A percentile compares a stretch with the other conserved stretches of the same genome.
phyloP scores from a whole-genome alignment of 2,797 vertebrate genomes.

The Poecilia gillii region DNA sequence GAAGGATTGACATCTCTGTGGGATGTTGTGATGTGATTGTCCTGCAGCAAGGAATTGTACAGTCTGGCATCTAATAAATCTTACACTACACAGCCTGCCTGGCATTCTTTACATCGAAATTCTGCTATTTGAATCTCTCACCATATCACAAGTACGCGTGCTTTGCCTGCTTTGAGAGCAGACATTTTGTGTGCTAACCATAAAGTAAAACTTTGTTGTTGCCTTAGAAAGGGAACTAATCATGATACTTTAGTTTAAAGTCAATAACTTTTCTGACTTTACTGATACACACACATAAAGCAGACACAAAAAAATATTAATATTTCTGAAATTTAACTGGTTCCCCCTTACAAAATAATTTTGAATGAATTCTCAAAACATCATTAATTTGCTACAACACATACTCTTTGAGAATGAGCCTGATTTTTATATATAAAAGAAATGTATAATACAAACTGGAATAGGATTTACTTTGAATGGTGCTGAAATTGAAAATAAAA shows the following conservation, averaged over 20 bases:
- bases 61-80: slow-evolving; percentile 5
- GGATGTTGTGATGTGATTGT: neutral
- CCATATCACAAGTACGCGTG: neutral
- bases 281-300: neutral
- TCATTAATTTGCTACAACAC: neutral
- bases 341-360: neutral
- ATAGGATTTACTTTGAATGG: neutral
- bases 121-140: neutral
- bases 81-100: neutral
- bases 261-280: neutral
- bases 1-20: neutral
- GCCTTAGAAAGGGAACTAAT: neutral
- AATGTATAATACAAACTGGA: neutral
- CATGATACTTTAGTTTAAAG: neutral
- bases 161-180: neutral
- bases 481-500: neutral
- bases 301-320: neutral
- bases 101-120: neutral
- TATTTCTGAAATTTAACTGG: neutral
- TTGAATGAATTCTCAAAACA: neutral
- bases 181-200: neutral
- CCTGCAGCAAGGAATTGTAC: neutral
- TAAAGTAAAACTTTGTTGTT: neutral
- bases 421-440: neutral
- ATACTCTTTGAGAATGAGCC: neutral